Evolutionary conservation across 2,797 vertebrate species (phyloP).

Genomic region (Anolis apletophallus): DNA sequence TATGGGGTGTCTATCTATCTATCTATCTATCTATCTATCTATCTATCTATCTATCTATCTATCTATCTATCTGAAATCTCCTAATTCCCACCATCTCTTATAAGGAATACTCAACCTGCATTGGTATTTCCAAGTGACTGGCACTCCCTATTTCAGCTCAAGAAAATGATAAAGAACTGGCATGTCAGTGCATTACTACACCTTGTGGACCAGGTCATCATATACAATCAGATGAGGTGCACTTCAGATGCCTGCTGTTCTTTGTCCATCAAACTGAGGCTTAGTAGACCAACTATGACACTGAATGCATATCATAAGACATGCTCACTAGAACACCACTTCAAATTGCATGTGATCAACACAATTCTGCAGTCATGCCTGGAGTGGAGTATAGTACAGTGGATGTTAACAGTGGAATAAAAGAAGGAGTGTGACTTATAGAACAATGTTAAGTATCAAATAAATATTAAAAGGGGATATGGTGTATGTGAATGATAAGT

Average conservation of each 20-base stretch:
- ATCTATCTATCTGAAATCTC: no score
- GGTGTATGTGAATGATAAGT: neutral
- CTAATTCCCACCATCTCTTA: no score
- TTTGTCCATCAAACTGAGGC: neutral
- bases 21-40: no score
- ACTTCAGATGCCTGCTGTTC: neutral
- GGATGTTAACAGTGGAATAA: neutral
- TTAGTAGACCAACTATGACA: neutral
- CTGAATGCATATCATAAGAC: neutral
- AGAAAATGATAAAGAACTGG: neutral
- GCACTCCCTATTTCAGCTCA: neutral
- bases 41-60: no score
- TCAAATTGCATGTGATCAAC: neutral
- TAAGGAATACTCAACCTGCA: no score
- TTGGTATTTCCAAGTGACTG: no score
- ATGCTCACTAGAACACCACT: neutral
- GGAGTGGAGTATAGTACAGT: neutral
- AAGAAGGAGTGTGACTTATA: neutral
- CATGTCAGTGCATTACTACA: neutral
- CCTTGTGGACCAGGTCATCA: neutral
- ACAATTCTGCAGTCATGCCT: neutral
- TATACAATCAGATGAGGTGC: neutral
- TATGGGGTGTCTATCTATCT: no score
- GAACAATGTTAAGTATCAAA: neutral
- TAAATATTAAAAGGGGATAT: no score